Evolutionary conservation across 2,888 invertebrate genomes (phyloP), one percentile per base, ranked within the genome.

Genomic region (Chaetogeoica ovagalla): DNA sequence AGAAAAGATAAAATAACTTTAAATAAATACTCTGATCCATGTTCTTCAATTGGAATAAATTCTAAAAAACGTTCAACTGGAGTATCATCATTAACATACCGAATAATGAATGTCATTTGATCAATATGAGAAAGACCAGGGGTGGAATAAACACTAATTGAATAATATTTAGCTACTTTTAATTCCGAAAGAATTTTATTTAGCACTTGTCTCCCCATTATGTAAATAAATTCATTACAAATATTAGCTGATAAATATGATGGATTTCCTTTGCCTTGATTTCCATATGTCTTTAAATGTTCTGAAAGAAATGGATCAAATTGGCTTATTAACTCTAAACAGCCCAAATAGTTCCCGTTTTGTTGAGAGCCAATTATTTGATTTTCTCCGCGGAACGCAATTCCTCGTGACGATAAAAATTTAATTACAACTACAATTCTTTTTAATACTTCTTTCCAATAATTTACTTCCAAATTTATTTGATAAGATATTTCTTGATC

Each of bases 371-470:
- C 62, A 37, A 81, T 48, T 55, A 52, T 81, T 73, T 81, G 66
- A 70, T 82, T 71, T 62, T 48, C 59, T 57, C 81, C 73, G 62
- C 48, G 43, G 62, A 62, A 62, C 23, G 83, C 83, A 76, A 83
- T 43, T 43, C 43, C 75, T 72, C 83, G 83, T 55, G 83, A 82
- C 82, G 82, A 74, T 83, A 43, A 43, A 43, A 9, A 9, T 43
- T 43, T 43, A 4, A 83, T 83, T n/a, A 83, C 82, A 82, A 81
- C 83, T 13, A 83, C 82, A 60, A 84, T 82, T 77, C 79, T 75
- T 62, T 66, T 79, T 21, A 84, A 81, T 17, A 83, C 82, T 77
- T 83, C 30, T 30, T 82, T 79, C 83, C 84, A 84, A 82, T 84
- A 83, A n/a, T 83, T 52, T 37, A 79, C 65, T 74, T 81, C 74